Evolutionary conservation across 1,140 invertebrate species (phyloP).

Genomic region (Caligus rogercresseyi): DNA sequence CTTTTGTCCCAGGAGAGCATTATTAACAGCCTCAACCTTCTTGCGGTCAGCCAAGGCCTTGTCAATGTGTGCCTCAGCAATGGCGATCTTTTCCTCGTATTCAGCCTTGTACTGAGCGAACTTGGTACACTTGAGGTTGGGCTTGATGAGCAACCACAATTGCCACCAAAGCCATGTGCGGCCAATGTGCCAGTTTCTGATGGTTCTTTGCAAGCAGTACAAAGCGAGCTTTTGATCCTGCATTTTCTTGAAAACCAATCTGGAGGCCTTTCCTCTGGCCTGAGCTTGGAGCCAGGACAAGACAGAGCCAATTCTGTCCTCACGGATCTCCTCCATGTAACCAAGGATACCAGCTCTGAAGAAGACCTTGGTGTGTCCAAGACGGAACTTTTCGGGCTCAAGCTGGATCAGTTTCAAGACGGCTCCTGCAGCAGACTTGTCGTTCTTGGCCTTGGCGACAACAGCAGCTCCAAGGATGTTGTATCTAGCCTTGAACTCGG

Average conservation of each 20-base stretch:
- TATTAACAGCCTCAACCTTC: constrained; percentile 79
- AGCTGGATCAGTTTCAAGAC: constrained; percentile 33
- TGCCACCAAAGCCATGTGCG: constrained; percentile 99
- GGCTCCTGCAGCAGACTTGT: constrained; percentile 39
- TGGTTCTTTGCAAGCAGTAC: constrained; percentile 94
- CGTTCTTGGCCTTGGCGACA: constrained; percentile 49
- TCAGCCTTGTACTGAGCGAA: constrained; percentile 38
- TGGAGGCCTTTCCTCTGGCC: constrained; percentile 60
- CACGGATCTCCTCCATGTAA: constrained; percentile 99
- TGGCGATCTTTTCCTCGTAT: constrained; percentile 68
- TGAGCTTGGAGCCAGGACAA: constrained; percentile 95
- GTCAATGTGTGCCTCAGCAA: constrained; percentile 79
- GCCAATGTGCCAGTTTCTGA: constrained; percentile 91
- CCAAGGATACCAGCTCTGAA: constrained; percentile 99
- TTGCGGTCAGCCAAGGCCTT: constrained; percentile 90
- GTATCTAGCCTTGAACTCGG: constrained; percentile 92
- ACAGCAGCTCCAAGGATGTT: constrained; percentile 72
- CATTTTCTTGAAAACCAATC: constrained; percentile 88
- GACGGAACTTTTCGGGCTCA: constrained; percentile 36
- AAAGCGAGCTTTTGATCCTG: constrained; percentile 72
- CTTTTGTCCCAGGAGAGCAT: constrained; percentile 63
- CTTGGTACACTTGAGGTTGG: constrained; percentile 90
- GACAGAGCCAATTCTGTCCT: constrained; percentile 93
- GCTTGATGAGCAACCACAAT: constrained; percentile 97
- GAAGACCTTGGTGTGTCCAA: constrained; percentile 53